Conservation (phyloP, 2,113 vertebrate species). For the Meleagris gallopavo region DNA sequence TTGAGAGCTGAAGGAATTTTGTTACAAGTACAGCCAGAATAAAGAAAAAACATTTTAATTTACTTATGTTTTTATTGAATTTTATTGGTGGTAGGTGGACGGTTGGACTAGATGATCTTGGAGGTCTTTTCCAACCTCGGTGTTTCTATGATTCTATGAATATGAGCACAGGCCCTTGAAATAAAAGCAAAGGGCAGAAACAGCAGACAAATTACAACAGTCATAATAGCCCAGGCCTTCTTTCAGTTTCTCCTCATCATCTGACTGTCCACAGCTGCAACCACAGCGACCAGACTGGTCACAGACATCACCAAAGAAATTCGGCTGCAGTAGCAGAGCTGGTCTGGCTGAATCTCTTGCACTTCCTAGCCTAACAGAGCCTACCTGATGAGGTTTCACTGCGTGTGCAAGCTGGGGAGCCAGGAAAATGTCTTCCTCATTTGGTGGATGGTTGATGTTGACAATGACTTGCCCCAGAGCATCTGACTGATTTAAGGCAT, state of each 20-base stretch:
- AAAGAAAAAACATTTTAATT: not conserved
- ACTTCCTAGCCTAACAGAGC: not conserved
- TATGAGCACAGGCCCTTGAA: not conserved
- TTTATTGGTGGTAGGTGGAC: too few species aligned
- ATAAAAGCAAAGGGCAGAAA: not conserved
- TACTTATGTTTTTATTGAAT: not conserved
- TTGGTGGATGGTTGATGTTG: constrained; percentile 97
- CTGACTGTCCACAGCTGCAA: not conserved
- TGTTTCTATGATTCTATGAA: too few species aligned
- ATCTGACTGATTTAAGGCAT: constrained; percentile 91
- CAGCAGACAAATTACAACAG: not conserved
- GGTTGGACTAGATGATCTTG: too few species aligned
- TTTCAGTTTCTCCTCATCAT: not conserved
- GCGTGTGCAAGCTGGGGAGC: constrained; percentile 92
- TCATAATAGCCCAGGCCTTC: not conserved
- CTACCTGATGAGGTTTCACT: constrained; percentile 98
- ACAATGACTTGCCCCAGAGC: constrained; percentile 91
- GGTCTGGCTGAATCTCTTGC: not conserved
- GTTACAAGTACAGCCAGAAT: not conserved
- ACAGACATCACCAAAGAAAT: not conserved
- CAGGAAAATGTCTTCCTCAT: constrained; percentile 94
- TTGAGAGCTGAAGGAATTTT: not conserved
- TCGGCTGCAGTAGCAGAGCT: not conserved
- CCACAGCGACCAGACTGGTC: not conserved
- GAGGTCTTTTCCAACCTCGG: too few species aligned